Evolutionary conservation across 1,140 invertebrate species (phyloP).

Genomic region (Zaprionus ghesquierei): DNA sequence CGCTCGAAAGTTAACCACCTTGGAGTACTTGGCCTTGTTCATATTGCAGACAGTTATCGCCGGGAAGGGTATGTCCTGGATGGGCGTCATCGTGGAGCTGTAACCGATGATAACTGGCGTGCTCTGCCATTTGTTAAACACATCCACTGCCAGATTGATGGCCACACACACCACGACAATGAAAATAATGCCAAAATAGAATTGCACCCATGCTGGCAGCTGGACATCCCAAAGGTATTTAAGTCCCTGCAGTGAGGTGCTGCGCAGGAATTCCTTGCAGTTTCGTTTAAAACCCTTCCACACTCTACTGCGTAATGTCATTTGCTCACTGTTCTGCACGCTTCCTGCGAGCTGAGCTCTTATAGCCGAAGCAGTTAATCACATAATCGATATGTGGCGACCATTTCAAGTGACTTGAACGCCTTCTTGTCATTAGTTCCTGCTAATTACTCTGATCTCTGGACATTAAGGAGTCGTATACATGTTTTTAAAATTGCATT

Average conservation of each 20-base stretch:
- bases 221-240: slow-evolving; percentile 87
- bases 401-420: background rate
- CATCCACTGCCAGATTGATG: slow-evolving; percentile 87
- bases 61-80: slow-evolving; percentile 89
- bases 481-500: slow-evolving; percentile 40
- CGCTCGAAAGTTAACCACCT: slow-evolving; percentile 54
- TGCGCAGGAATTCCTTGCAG: slow-evolving; percentile 83
- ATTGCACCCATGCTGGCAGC: slow-evolving; percentile 44
- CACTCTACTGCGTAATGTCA: slow-evolving; percentile 14
- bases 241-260: slow-evolving; percentile 88
- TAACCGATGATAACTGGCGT: slow-evolving; percentile 89
- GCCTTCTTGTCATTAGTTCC: background rate
- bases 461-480: background rate
- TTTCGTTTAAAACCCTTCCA: slow-evolving; percentile 6
- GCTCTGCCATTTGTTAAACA: slow-evolving; percentile 87
- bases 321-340: background rate
- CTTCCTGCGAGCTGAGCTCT: background rate
- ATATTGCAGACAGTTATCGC: slow-evolving; percentile 92
- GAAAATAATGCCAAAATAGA: slow-evolving; percentile 84
- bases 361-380: background rate
- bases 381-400: background rate
- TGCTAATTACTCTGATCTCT: background rate
- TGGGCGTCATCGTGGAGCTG: slow-evolving; percentile 85
- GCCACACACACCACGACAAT: slow-evolving; percentile 85
- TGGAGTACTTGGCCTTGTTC: slow-evolving; percentile 88